Evolutionary conservation across 53 echinoderm and acorn worm species (phyloP).

Genomic region (Mesocentrotus franciscanus): DNA sequence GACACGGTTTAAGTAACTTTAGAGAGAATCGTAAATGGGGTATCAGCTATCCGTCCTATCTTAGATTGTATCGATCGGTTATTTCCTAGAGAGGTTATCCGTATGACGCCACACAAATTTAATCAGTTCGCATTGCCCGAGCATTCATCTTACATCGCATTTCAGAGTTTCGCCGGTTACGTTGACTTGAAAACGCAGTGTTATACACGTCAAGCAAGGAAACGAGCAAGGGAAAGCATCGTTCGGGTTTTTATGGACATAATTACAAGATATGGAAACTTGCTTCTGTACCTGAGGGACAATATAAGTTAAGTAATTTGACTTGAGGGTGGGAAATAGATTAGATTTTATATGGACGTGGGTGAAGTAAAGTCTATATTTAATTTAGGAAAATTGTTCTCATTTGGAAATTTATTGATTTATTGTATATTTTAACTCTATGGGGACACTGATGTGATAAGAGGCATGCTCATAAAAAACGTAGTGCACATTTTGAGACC

Average conservation of each 20-base stretch:
- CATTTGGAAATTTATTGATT: not conserved
- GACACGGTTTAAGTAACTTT: not conserved
- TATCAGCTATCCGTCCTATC: not conserved
- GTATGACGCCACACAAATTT: not conserved
- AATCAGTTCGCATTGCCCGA: not conserved
- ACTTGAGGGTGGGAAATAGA: not conserved
- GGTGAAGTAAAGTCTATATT: not conserved
- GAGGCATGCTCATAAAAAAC: not conserved
- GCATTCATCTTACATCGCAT: no score
- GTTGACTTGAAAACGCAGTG: not conserved
- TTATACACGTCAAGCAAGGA: not conserved
- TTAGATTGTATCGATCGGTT: constrained; percentile 19
- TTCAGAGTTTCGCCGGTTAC: not conserved
- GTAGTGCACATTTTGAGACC: not conserved
- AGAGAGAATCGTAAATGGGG: not conserved
- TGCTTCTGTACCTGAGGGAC: not conserved
- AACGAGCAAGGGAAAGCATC: not conserved
- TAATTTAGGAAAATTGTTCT: not conserved
- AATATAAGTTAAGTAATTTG: constrained; percentile 21
- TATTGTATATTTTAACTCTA: not conserved
- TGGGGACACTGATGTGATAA: not conserved
- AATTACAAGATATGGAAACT: not conserved
- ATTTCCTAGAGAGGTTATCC: not conserved
- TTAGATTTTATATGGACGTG: not conserved
- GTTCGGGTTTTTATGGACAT: not conserved